Conservation (phyloP, 2,113 vertebrate species). For the Anolis sagrei region DNA sequence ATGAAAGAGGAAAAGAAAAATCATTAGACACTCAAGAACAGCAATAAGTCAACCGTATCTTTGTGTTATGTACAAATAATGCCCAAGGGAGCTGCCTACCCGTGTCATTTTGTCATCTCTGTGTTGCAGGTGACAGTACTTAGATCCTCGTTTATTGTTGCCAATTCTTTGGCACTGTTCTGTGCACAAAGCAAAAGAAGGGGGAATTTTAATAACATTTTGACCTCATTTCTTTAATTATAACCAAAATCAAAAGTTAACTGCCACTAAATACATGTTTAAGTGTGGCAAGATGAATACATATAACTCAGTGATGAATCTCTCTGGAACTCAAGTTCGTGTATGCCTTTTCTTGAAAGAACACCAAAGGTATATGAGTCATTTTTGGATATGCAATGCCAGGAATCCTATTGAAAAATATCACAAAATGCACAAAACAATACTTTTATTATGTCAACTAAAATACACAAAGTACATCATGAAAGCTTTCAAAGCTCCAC, state of each 20-base stretch:
- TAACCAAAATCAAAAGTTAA: conserved; percentile 31
- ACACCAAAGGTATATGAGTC: background rate
- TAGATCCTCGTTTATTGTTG: conserved; percentile 39
- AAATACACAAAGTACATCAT: too few species aligned
- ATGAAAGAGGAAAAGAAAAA: conserved; percentile 70
- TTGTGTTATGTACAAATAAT: conserved; percentile 73
- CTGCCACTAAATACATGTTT: conserved; percentile 38
- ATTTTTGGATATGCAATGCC: background rate
- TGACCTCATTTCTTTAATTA: conserved; percentile 49
- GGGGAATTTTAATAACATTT: conserved; percentile 58
- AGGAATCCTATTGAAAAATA: too few species aligned
- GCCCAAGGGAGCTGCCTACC: conserved; percentile 68
- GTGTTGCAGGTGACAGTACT: conserved; percentile 54
- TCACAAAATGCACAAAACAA: too few species aligned
- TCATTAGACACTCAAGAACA: conserved; percentile 76
- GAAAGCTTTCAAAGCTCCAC: too few species aligned
- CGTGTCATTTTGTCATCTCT: conserved; percentile 71
- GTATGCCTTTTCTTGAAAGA: background rate
- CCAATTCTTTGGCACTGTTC: conserved; percentile 61
- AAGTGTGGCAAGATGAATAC: conserved; percentile 4
- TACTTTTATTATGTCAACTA: too few species aligned
- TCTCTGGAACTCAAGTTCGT: background rate
- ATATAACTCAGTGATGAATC: background rate
- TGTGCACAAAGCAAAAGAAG: conserved; percentile 38
- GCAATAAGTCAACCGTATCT: conserved; percentile 79